These are phyloP conservation scores for Campylomormyrus numenius DNA, from an alignment of 2,113 vertebrate genomes.

Conservation along the genomic window DNA sequence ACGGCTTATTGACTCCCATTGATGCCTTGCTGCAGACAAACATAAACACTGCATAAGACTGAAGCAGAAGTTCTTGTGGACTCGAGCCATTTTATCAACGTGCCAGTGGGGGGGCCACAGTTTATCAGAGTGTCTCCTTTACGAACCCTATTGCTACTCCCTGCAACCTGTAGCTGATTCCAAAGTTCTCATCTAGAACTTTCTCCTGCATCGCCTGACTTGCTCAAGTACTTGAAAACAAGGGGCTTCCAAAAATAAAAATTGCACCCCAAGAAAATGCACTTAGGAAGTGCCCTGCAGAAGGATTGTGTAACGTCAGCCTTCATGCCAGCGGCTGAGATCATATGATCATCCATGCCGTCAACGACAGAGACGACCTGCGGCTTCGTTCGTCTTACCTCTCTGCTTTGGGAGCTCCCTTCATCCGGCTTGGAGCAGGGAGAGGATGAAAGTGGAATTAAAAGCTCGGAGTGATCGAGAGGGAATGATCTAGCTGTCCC, in stretches of 20 bases:
- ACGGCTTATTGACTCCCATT: background rate
- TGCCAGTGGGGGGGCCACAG: background rate
- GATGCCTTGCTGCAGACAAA: background rate
- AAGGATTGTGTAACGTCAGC: background rate
- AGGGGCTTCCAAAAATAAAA: background rate
- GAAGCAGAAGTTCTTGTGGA: background rate
- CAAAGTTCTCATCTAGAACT: background rate
- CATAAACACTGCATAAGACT: background rate
- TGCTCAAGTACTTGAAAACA: background rate
- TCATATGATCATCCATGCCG: background rate
- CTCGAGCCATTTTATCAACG: background rate
- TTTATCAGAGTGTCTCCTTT: background rate
- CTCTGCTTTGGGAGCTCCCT: background rate
- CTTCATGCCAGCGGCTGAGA: background rate
- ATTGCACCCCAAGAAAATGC: background rate
- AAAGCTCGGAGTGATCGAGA: background rate
- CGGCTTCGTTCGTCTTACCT: background rate
- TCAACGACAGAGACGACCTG: background rate
- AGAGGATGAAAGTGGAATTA: background rate
- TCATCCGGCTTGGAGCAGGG: background rate
- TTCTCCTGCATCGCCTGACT: background rate
- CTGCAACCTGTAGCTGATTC: background rate
- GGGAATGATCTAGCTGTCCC: slow-evolving; percentile 27
- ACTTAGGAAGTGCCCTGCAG: background rate
- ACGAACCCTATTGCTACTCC: background rate